Conservation (phyloP, 2,113 vertebrate genomes). For the Eretmochelys imbricata region DNA sequence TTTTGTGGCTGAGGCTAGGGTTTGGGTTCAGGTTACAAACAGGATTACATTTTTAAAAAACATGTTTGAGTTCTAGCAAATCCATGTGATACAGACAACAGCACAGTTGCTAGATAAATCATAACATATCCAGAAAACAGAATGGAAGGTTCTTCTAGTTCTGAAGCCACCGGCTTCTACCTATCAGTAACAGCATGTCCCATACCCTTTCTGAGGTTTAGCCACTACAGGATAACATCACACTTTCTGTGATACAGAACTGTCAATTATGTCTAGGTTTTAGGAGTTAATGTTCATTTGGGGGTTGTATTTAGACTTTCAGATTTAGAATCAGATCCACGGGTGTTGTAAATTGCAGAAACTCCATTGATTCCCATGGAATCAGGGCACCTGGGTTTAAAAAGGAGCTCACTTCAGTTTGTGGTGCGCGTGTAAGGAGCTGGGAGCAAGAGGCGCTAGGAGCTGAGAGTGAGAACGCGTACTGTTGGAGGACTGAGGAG, state of each 20-base stretch:
- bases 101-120: not conserved
- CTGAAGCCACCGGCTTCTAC: not conserved
- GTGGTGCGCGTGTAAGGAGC: too few species aligned
- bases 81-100: not conserved
- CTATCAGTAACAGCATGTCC: not conserved
- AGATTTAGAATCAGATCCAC: not conserved
- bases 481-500: too few species aligned
- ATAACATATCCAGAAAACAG: not conserved
- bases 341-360: not conserved
- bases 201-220: not conserved
- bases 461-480: too few species aligned
- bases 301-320: not conserved
- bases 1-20: not conserved
- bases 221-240: not conserved
- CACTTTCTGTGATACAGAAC: not conserved
- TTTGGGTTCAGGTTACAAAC: not conserved
- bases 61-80: not conserved
- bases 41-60: not conserved
- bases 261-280: not conserved
- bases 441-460: too few species aligned
- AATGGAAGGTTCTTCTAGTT: not conserved
- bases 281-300: not conserved
- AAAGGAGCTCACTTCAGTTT: too few species aligned
- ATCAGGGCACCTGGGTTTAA: too few species aligned
- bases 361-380: not conserved